A percentile compares a stretch with the other conserved stretches of the same genome.
These are phyloP conservation scores for Pangasianodon hypophthalmus DNA, from an alignment of 2,113 vertebrate species.

Conservation along the genomic window DNA sequence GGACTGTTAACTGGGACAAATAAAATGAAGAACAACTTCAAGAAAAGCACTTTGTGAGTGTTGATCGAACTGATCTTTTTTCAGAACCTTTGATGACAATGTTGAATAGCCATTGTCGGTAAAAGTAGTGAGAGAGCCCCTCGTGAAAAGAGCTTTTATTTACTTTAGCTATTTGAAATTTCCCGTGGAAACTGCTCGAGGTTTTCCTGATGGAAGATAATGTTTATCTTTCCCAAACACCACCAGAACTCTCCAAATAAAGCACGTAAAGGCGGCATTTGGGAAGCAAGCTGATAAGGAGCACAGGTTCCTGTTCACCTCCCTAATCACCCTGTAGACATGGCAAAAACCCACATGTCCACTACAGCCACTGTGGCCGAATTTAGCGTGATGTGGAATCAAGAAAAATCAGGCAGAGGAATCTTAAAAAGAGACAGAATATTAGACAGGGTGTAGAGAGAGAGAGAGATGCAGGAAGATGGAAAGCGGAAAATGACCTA, in stretches of 20 bases:
- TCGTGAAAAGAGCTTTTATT: constrained; percentile 83
- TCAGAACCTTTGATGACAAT: constrained; percentile 69
- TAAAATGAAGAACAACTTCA: constrained; percentile 33
- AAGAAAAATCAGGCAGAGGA: not conserved
- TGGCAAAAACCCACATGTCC: constrained; percentile 44
- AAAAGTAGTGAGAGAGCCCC: constrained; percentile 68
- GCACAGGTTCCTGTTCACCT: constrained; percentile 86
- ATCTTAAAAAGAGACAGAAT: not conserved
- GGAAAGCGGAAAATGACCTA: not conserved
- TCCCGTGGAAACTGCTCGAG: constrained; percentile 97
- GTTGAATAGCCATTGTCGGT: constrained; percentile 75
- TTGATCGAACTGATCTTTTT: constrained; percentile 52
- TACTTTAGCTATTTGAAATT: constrained; percentile 99
- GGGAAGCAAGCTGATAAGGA: constrained; percentile 86
- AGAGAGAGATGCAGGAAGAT: not conserved
- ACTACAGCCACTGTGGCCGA: constrained; percentile 28
- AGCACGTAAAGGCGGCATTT: constrained; percentile 81
- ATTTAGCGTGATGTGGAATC: constrained; percentile 26
- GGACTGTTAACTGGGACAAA: constrained; percentile 3
- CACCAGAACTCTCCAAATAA: constrained; percentile 99
- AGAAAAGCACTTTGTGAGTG: constrained; percentile 51
- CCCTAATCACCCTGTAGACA: constrained; percentile 46
- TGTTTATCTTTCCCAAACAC: constrained; percentile 99
- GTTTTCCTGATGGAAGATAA: constrained; percentile 99
- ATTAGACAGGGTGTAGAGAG: not conserved